Evolutionary conservation across 2,113 vertebrate genomes (phyloP).

Genomic region (Salvelinus fontinalis): DNA sequence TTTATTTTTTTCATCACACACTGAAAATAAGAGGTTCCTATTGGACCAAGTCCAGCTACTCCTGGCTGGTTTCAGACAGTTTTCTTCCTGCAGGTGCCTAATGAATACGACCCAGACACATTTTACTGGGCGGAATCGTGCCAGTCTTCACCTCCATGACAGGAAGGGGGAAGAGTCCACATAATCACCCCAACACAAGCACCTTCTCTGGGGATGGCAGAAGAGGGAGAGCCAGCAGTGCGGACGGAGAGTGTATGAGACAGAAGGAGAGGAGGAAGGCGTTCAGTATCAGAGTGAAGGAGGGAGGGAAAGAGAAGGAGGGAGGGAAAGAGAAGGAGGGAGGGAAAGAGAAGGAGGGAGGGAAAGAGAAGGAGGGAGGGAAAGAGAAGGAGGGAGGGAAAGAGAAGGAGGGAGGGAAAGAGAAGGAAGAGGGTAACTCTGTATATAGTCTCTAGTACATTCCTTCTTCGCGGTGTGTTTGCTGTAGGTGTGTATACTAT

Average conservation of each 20-base stretch:
- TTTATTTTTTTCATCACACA: too few relatives aligned
- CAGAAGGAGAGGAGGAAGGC: background rate
- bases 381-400: background rate
- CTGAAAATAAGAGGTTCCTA: too few relatives aligned
- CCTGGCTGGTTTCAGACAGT: too few relatives aligned
- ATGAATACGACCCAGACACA: background rate
- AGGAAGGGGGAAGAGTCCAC: conserved; percentile 8
- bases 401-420: background rate
- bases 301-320: background rate
- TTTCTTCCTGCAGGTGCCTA: too few relatives aligned
- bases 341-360: background rate
- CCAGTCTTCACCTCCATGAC: background rate
- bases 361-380: background rate
- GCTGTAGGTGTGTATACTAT: conserved; percentile 4
- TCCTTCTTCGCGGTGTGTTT: conserved; percentile 6
- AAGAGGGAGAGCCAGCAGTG: background rate
- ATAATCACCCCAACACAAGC: background rate
- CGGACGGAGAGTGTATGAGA: conserved; percentile 12
- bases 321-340: background rate
- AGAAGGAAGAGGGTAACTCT: background rate
- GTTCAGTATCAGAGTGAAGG: conserved; percentile 7
- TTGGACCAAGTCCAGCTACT: too few relatives aligned
- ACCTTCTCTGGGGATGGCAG: background rate
- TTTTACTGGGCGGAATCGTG: background rate
- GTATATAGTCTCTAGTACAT: conserved; percentile 17